phyloP scores from a whole-genome alignment of 2,888 invertebrate genomes.

The Macroteleia sp. region DNA sequence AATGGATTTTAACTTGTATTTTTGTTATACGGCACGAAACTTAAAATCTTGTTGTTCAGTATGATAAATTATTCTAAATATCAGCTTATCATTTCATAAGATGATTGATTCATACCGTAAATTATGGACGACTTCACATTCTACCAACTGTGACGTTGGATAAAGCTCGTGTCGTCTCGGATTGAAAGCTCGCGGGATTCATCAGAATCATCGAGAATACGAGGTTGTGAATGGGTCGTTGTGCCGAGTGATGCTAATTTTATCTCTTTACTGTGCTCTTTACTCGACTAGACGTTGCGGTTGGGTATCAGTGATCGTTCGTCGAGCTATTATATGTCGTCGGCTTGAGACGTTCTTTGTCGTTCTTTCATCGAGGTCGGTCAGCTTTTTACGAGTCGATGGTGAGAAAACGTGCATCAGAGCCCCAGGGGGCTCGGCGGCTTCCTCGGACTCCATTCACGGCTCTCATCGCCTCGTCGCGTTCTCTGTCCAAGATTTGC shows the following conservation, averaged over 20 bases:
- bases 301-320: constrained; percentile 29
- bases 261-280: constrained; percentile 19
- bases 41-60: too few species aligned
- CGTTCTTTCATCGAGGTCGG: constrained; percentile 48
- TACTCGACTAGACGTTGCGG: constrained; percentile 14
- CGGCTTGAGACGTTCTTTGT: constrained; percentile 32
- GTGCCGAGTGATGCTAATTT: constrained; percentile 39
- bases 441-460: constrained; percentile 83
- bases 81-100: background rate
- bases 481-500: constrained; percentile 46
- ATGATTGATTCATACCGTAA: constrained; percentile 30
- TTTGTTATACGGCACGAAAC: too few species aligned
- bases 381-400: constrained; percentile 60
- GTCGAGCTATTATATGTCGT: constrained; percentile 26
- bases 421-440: constrained; percentile 83
- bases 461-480: constrained; percentile 78
- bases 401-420: constrained; percentile 72
- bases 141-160: constrained; percentile 20
- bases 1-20: too few species aligned
- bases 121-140: constrained; percentile 20
- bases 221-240: constrained; percentile 28
- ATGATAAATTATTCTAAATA: constrained; percentile 2
- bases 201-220: constrained; percentile 15
- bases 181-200: constrained; percentile 23
- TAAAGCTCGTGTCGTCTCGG: constrained; percentile 18